A percentile compares a stretch with the other conserved stretches of the same genome.
These are phyloP conservation scores for Frieseomelitta varia DNA, from an alignment of 1,140 invertebrate genomes.

Conservation along the genomic window DNA sequence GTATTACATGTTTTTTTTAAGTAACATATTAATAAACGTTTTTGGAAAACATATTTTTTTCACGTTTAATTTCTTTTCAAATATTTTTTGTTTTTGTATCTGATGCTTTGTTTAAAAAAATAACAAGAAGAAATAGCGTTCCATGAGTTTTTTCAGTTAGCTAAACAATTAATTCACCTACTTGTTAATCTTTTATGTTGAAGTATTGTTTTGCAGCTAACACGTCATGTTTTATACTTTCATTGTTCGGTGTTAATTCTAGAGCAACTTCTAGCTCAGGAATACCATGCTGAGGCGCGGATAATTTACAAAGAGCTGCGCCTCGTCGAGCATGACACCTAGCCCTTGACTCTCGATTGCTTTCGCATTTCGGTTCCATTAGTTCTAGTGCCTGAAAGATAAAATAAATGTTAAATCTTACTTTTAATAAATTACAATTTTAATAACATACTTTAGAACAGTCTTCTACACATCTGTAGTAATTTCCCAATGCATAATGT, in stretches of 20 bases:
- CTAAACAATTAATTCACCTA: slow-evolving; percentile 6
- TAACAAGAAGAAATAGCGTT: neutral
- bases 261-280: slow-evolving; percentile 88
- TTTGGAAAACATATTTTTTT: neutral
- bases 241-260: slow-evolving; percentile 84
- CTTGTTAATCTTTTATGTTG: slow-evolving; percentile 59
- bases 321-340: slow-evolving; percentile 88
- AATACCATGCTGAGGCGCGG: slow-evolving; percentile 87
- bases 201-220: slow-evolving; percentile 68
- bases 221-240: slow-evolving; percentile 80
- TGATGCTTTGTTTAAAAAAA: neutral
- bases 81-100: neutral
- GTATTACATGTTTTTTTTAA: neutral
- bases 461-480: slow-evolving; percentile 87
- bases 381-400: slow-evolving; percentile 87
- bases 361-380: slow-evolving; percentile 86
- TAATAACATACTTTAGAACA: slow-evolving; percentile 82
- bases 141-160: neutral
- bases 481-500: slow-evolving; percentile 89
- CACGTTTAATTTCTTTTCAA: neutral
- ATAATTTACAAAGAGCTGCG: slow-evolving; percentile 87
- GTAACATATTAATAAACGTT: slow-evolving; percentile 44
- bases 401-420: neutral
- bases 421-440: slow-evolving; percentile 5
- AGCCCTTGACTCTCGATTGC: slow-evolving; percentile 87